Conservation (phyloP, 2,888 invertebrate species). For the Entomobrya proxima region DNA sequence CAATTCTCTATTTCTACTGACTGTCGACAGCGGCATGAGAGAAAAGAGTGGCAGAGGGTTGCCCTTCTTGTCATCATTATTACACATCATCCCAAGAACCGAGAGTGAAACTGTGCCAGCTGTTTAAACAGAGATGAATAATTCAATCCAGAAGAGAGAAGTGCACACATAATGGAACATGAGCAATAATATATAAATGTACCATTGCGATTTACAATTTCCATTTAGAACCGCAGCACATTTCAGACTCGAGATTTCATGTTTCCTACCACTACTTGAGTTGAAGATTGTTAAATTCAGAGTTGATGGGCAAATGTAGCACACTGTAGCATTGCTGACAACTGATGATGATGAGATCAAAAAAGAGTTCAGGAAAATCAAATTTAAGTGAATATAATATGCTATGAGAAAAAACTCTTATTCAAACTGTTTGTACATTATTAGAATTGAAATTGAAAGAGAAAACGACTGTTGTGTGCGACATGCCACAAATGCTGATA, state of each 20-base stretch:
- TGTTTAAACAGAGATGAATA: slow-evolving; percentile 74
- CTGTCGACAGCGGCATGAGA: slow-evolving; percentile 12
- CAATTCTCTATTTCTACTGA: neutral
- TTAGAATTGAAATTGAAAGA: neutral
- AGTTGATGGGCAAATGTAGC: slow-evolving; percentile 21
- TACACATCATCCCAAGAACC: slow-evolving; percentile 47
- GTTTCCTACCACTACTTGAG: neutral
- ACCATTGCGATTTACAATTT: slow-evolving; percentile 29
- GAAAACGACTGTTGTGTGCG: neutral
- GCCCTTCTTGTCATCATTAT: slow-evolving; percentile 58
- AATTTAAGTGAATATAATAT: neutral
- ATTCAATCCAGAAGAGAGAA: slow-evolving; percentile 59
- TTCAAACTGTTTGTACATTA: slow-evolving; percentile 13
- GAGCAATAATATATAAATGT: neutral
- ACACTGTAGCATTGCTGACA: slow-evolving; percentile 22
- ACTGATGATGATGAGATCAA: slow-evolving; percentile 27
- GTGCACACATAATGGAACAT: too few species aligned
- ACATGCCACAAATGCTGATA: neutral
- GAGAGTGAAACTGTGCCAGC: slow-evolving; percentile 70
- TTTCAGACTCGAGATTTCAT: neutral
- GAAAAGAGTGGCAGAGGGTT: slow-evolving; percentile 40
- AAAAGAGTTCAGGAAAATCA: slow-evolving; percentile 23
- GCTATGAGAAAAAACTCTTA: slow-evolving; percentile 18
- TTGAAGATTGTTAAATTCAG: neutral
- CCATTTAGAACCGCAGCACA: neutral